These are phyloP conservation scores for Himantopus leucocephalus DNA, from an alignment of 2,113 vertebrate species.

Conservation along the genomic window DNA sequence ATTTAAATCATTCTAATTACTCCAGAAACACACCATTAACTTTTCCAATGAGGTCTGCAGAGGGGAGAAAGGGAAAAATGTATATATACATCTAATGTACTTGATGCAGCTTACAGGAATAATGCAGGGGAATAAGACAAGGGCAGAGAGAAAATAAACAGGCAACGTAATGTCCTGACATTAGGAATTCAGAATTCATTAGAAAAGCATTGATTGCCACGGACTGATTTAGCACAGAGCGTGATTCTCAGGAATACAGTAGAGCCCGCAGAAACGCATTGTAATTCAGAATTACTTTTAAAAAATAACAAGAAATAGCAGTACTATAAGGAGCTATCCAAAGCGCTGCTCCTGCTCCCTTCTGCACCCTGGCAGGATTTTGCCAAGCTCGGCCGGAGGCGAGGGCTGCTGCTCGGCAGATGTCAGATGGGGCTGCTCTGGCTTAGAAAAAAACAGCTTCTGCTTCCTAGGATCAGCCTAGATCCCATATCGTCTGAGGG, in stretches of 20 bases:
- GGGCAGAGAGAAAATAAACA: conserved; percentile 69
- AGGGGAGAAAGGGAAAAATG: conserved; percentile 23
- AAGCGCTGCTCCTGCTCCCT: neutral
- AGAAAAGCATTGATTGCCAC: conserved; percentile 79
- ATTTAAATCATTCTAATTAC: conserved; percentile 76
- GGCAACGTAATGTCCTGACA: conserved; percentile 60
- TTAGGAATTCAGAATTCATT: conserved; percentile 79
- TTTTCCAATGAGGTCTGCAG: conserved; percentile 67
- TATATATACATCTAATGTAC: neutral
- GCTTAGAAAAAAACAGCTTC: neutral
- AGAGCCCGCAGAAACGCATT: conserved; percentile 45
- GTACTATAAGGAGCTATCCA: neutral
- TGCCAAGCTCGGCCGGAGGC: fast-evolving
- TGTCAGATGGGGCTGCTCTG: fast-evolving
- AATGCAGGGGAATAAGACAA: conserved; percentile 21
- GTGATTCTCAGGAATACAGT: conserved; percentile 65
- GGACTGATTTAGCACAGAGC: conserved; percentile 72
- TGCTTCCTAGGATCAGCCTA: neutral
- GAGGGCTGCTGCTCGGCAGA: neutral
- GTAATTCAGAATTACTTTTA: conserved; percentile 66
- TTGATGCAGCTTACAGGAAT: conserved; percentile 16
- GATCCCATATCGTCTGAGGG: fast-evolving
- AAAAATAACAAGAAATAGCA: neutral
- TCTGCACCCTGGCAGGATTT: neutral
- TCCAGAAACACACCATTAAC: conserved; percentile 76